Conservation (phyloP, 1,140 invertebrate species). For the Monomorium pharaonis region DNA sequence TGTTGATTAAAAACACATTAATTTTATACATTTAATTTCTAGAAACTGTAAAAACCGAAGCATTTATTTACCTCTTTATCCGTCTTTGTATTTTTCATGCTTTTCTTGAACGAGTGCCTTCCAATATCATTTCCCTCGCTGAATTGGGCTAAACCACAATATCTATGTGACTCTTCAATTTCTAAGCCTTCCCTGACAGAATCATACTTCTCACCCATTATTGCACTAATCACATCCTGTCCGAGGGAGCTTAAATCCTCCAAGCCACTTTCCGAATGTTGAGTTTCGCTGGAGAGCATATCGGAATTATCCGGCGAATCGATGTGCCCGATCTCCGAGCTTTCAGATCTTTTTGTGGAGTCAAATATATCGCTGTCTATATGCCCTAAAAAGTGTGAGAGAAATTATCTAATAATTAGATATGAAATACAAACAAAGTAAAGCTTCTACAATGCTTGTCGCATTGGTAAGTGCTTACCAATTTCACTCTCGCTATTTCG, state of each 20-base stretch:
- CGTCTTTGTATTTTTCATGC: slow-evolving; percentile 52
- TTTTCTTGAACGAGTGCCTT: slow-evolving; percentile 89
- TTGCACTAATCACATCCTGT: slow-evolving; percentile 88
- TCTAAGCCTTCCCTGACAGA: slow-evolving; percentile 81
- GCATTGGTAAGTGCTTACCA: slow-evolving; percentile 69
- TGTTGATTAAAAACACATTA: background rate
- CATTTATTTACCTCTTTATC: slow-evolving; percentile 53
- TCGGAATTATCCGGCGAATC: slow-evolving; percentile 93
- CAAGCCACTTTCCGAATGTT: slow-evolving; percentile 91
- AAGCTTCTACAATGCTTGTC: background rate
- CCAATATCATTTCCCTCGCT: slow-evolving; percentile 93
- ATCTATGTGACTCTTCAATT: slow-evolving; percentile 86
- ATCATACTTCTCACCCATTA: slow-evolving; percentile 85
- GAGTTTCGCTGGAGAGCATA: slow-evolving; percentile 87
- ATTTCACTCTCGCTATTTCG: slow-evolving; percentile 83
- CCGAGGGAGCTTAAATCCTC: slow-evolving; percentile 91
- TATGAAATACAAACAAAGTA: background rate
- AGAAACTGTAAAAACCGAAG: background rate
- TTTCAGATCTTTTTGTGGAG: slow-evolving; percentile 79
- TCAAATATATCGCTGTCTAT: slow-evolving; percentile 83
- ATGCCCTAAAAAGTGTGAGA: slow-evolving; percentile 77
- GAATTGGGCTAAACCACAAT: slow-evolving; percentile 91
- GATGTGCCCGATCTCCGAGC: slow-evolving; percentile 89
- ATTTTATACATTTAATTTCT: background rate
- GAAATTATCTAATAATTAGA: slow-evolving; percentile 75